Evolutionary conservation across 2,113 vertebrate species (phyloP), one percentile per base, ranked within the genome.

Genomic region (Seriola quinqueradiata): DNA sequence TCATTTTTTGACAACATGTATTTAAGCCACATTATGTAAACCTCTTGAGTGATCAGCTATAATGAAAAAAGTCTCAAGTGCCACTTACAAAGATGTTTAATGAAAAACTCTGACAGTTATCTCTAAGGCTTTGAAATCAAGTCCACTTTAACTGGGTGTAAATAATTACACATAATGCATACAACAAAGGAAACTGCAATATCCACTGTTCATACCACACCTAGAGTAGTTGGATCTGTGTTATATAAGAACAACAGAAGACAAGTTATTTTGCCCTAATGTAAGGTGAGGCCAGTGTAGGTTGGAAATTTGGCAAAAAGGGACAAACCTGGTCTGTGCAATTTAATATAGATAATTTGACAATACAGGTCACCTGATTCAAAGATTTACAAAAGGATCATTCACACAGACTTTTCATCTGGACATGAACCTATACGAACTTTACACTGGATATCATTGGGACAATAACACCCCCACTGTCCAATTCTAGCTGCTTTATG

Each of bases 11-110:
- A 6, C 9, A 52, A 34, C 52, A 48, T 61, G 59, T 28, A 78
- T 76, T 69, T 59, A 14, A 32, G 21, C 7, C 13, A 52, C 38
- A 54, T 71, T 44, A 25, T 58, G 64, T 71, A 68, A 67, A 71
- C 34, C 69, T 67, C 70, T 67, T 40, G 52, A 66, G 42, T 59
- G 52, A 83, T 65, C n/a, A 65, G 23, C 48, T 19, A 40, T 58
- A 77, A 84, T 50, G 50, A 32, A 19, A 70, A 75, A 67, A 81
- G 54, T 67, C 81, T 77, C 40, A 74, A 80, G 79, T 76, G 61
- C 42, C 44, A 52, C 54, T 87, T 76, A 28, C 19, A 19, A 82
- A 81, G 59, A 72, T 28, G 54, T 42, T 70, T 60, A 85, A 82
- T 70, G 36, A 84, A 75, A 79, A 4, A 32, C 4, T 21, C 23